Percentiles rank a stretch among this genome's conserved stretches.
These are phyloP conservation scores for Conomelus anceps DNA, from an alignment of 2,888 invertebrate genomes.

Conservation along the genomic window DNA sequence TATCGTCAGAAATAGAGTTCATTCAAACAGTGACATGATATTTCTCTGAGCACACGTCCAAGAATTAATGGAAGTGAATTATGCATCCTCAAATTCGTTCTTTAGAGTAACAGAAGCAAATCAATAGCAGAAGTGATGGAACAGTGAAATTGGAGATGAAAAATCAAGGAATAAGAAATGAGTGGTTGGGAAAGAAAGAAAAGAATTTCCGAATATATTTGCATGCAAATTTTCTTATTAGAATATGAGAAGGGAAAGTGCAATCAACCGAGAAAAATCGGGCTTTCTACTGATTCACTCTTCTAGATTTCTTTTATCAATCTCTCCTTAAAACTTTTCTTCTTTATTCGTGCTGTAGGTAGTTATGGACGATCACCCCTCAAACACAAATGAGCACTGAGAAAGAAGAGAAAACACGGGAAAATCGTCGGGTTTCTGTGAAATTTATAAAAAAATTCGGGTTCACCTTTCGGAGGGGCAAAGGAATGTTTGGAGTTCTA, in stretches of 20 bases:
- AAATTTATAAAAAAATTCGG: too few species aligned
- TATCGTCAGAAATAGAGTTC: not conserved
- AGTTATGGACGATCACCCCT: not conserved
- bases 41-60: not conserved
- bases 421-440: not conserved
- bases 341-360: not conserved
- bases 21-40: not conserved
- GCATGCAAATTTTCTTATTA: not conserved
- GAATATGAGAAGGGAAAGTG: not conserved
- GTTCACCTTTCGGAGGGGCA: too few species aligned
- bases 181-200: not conserved
- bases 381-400: not conserved
- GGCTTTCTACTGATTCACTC: not conserved
- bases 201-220: not conserved
- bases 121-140: not conserved
- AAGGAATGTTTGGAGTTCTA: too few species aligned
- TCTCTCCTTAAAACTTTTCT: not conserved
- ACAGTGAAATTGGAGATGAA: not conserved
- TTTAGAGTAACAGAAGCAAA: not conserved
- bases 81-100: not conserved
- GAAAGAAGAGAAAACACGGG: not conserved
- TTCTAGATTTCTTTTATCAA: not conserved
- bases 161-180: not conserved
- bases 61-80: not conserved
- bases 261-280: not conserved